phyloP scores from a whole-genome alignment of 2,888 invertebrate species.

The Drosophila rellima region DNA sequence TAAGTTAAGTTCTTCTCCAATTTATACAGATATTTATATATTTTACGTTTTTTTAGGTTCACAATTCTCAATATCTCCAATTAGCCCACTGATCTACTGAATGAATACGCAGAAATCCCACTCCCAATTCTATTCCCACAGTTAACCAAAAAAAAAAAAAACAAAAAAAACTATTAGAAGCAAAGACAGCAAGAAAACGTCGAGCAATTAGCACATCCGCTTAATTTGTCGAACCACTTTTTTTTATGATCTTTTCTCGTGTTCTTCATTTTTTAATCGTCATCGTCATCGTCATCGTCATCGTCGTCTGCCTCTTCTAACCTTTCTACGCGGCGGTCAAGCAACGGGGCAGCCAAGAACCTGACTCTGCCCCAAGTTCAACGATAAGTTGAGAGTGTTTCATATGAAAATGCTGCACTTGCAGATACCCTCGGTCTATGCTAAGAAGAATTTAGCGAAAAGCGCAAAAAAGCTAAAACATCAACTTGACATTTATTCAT shows the following conservation, averaged over 20 bases:
- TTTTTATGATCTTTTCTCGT: slow-evolving; percentile 31
- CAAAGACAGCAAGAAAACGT: slow-evolving; percentile 33
- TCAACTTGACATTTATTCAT: neutral
- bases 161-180: neutral
- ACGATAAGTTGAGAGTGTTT: neutral
- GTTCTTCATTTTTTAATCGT: slow-evolving; percentile 34
- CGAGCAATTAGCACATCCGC: slow-evolving; percentile 76
- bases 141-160: neutral
- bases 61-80: no score
- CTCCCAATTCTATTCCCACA: slow-evolving; percentile 13
- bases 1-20: no score
- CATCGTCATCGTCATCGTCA: slow-evolving; percentile 32
- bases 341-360: slow-evolving; percentile 3
- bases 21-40: no score
- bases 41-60: no score
- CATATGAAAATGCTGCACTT: neutral
- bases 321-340: slow-evolving; percentile 36
- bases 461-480: neutral
- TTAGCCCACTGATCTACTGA: slow-evolving; percentile 7
- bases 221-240: slow-evolving; percentile 62
- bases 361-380: slow-evolving; percentile 37
- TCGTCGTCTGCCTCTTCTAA: slow-evolving; percentile 31
- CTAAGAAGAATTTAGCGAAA: neutral
- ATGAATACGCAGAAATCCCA: neutral
- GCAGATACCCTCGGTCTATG: neutral